Base-by-base conservation (phyloP, 2,888 invertebrate genomes). In the Dolomedes plantarius region DNA sequence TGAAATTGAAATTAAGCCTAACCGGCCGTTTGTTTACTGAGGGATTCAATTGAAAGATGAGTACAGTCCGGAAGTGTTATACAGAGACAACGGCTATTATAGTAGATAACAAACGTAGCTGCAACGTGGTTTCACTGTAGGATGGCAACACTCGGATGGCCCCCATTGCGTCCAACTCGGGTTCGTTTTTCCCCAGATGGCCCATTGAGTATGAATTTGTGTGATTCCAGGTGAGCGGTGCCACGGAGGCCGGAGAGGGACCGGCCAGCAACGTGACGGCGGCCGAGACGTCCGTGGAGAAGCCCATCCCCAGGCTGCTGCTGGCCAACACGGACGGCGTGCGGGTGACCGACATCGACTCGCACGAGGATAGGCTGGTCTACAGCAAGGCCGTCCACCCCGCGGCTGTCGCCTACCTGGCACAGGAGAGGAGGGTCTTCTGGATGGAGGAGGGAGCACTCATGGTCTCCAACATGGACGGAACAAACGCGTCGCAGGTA, bases 141-240 rank as follows among this genome's bases (percentile, higher is more conserved):
- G n/a, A n/a, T n/a, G n/a, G n/a, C n/a, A n/a, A n/a, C n/a, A n/a
- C n/a, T n/a, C n/a, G n/a, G n/a, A n/a, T n/a, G n/a, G n/a, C n/a
- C n/a, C n/a, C n/a, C n/a, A n/a, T n/a, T n/a, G n/a, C n/a, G n/a
- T n/a, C n/a, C n/a, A n/a, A n/a, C n/a, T n/a, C n/a, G n/a, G n/a
- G n/a, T n/a, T n/a, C n/a, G n/a, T n/a, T n/a, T n/a, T n/a, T n/a
- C n/a, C n/a, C n/a, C n/a, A n/a, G n/a, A n/a, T n/a, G n/a, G n/a
- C n/a, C n/a, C n/a, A n/a, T n/a, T n/a, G n/a, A n/a, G n/a, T n/a
- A n/a, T n/a, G n/a, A n/a, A n/a, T n/a, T n/a, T n/a, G n/a, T n/a
- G n/a, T n/a, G n/a, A n/a, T n/a, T n/a, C n/a, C n/a, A 96, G 94
- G 95, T 97, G 0, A 94, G 95, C 90, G 97, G 97, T 0, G 95